Conservation (phyloP, 1,140 invertebrate species). For the Lasaia peninsularis region DNA sequence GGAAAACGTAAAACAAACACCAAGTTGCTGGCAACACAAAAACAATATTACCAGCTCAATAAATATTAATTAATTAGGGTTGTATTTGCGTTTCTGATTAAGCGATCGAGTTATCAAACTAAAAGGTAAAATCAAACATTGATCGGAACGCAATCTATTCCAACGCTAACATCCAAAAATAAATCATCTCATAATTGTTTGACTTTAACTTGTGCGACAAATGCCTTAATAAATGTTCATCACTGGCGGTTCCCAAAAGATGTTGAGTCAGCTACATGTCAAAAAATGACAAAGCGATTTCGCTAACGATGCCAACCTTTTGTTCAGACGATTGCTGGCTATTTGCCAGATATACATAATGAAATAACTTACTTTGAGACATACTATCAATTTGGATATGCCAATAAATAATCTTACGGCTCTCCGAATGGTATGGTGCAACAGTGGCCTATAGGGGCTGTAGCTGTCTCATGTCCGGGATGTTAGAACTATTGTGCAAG, state of each 20-base stretch:
- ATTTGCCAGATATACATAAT: constrained; percentile 23
- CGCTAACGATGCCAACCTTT: constrained; percentile 22
- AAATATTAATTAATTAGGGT: background rate
- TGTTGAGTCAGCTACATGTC: constrained; percentile 18
- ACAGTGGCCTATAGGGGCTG: too few relatives aligned
- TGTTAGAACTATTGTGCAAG: too few relatives aligned
- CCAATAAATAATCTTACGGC: too few relatives aligned
- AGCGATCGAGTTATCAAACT: background rate
- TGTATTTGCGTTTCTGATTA: background rate
- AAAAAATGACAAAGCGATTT: constrained; percentile 36
- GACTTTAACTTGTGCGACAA: background rate
- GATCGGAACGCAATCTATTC: background rate
- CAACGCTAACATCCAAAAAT: background rate
- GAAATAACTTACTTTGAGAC: constrained; percentile 4
- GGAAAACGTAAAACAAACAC: too few relatives aligned
- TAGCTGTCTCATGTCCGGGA: too few relatives aligned
- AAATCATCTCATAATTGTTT: background rate
- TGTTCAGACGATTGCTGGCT: constrained; percentile 25
- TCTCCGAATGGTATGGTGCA: too few relatives aligned
- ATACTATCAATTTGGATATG: too few relatives aligned
- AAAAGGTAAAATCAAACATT: background rate
- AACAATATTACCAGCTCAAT: too few relatives aligned
- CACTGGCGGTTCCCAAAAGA: background rate
- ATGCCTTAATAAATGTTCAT: constrained; percentile 6
- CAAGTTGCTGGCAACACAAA: too few relatives aligned